Base-by-base conservation (phyloP, 2,888 invertebrate genomes). In the Girardia tigrina region DNA sequence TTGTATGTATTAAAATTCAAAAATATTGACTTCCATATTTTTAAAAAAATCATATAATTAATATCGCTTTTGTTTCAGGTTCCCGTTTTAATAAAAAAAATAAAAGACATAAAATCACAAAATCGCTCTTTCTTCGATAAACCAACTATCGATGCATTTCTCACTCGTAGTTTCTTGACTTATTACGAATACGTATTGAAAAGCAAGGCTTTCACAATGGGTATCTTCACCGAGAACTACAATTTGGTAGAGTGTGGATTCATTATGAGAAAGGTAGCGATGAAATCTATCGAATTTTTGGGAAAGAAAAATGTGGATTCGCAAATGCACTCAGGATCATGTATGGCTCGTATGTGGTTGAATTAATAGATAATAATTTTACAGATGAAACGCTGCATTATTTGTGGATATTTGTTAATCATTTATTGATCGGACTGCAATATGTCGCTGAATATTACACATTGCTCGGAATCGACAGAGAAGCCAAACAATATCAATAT, bases 401-500 rank as follows among this genome's bases (percentile, higher is more conserved):
- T 56, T 56, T 56, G n/a, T 56, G 56, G 56, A 56, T 20, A 56
- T 56, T 56, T 16, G 23, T 56, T 16, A 56, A 56, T 23, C 6
- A 23, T 56, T 56, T 56, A n/a, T n/a, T 56, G n/a, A 23, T 56
- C 23, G 56, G 56, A 56, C 4, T 56, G 8, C 56, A 56, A 56
- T 56, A 20, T 20, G n/a, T 56, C 4, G 56, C 56, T 56, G 56
- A 56, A 56, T 56, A 56, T 56, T 56, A 56, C n/a, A 56, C 56
- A 56, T 56, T 56, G n/a, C 20, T n/a, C n/a, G 56, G 56, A 8
- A 56, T 56, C 23, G 56, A 56, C 8, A 56, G 23, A n/a, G 56
- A 56, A 56, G 4, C 8, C 8, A 56, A 56, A 56, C 56, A 56
- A 23, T 56, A 56, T 23, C 56, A 56, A 56, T 20, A 4, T 23